Conservation (phyloP, 2,888 invertebrate species). For the Osedax frankpressi region DNA sequence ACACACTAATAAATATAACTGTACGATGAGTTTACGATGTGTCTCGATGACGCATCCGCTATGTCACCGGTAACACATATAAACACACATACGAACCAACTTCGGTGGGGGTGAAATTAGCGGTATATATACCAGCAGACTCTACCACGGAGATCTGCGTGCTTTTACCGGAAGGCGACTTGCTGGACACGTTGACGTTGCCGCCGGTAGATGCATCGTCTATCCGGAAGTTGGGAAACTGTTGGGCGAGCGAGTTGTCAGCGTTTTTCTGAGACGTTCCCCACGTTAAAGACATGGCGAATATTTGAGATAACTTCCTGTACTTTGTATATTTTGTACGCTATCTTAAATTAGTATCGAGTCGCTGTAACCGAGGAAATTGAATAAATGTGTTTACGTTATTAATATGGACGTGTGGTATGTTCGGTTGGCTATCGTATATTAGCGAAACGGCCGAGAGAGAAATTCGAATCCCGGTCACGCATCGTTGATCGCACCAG, state of each 20-base stretch:
- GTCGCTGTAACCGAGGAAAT: too few species aligned
- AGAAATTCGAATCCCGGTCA: neutral
- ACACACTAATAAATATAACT: too few species aligned
- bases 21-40: too few species aligned
- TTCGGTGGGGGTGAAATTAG: slow-evolving; percentile 91
- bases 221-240: slow-evolving; percentile 50
- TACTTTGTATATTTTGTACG: too few species aligned
- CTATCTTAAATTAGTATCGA: too few species aligned
- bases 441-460: neutral
- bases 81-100: slow-evolving; percentile 68
- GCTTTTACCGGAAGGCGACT: slow-evolving; percentile 73
- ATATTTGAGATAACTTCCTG: neutral
- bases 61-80: too few species aligned
- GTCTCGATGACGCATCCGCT: too few species aligned
- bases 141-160: slow-evolving; percentile 59
- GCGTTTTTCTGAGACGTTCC: slow-evolving; percentile 14
- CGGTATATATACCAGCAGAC: slow-evolving; percentile 56
- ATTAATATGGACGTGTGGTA: neutral
- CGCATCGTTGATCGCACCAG: neutral
- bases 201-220: slow-evolving; percentile 55
- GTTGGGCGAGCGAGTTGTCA: slow-evolving; percentile 22
- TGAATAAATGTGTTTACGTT: neutral
- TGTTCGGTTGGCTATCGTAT: neutral
- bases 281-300: slow-evolving; percentile 17
- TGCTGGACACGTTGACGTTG: slow-evolving; percentile 72